phyloP scores from a whole-genome alignment of 2,888 invertebrate species.

The Agrotis exclamationis region DNA sequence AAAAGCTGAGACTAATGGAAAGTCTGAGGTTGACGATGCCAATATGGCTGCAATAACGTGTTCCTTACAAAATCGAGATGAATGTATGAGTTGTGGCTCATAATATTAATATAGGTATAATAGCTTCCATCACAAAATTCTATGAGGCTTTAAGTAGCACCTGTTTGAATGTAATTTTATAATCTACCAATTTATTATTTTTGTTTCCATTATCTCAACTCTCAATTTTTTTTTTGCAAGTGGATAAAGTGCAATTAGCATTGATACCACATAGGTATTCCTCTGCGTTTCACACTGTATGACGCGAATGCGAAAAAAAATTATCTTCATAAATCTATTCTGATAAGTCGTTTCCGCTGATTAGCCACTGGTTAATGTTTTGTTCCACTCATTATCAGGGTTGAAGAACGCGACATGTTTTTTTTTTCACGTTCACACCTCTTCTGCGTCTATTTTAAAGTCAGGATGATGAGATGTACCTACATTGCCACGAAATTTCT shows the following conservation, averaged over 20 bases:
- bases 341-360: too few relatives aligned
- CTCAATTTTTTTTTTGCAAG: neutral
- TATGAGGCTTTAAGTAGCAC: neutral
- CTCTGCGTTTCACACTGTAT: neutral
- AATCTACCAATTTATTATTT: neutral
- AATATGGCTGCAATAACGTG: constrained; percentile 95
- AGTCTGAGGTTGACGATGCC: constrained; percentile 79
- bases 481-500: too few relatives aligned
- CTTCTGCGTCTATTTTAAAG: too few relatives aligned
- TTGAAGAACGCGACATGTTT: too few relatives aligned
- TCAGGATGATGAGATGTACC: too few relatives aligned
- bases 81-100: constrained; percentile 96
- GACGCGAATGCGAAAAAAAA: neutral
- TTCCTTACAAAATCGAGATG: constrained; percentile 96
- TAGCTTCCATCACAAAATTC: constrained; percentile 1
- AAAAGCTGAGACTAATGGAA: constrained; percentile 77
- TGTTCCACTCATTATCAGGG: too few relatives aligned
- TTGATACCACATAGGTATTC: neutral
- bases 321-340: too few relatives aligned
- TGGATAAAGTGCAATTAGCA: neutral
- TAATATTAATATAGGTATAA: constrained; percentile 78
- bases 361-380: too few relatives aligned
- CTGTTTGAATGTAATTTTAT: neutral
- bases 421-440: too few relatives aligned
- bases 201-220: neutral